Conservation (phyloP, 2,113 vertebrate species). For the Blennius ocellaris region DNA sequence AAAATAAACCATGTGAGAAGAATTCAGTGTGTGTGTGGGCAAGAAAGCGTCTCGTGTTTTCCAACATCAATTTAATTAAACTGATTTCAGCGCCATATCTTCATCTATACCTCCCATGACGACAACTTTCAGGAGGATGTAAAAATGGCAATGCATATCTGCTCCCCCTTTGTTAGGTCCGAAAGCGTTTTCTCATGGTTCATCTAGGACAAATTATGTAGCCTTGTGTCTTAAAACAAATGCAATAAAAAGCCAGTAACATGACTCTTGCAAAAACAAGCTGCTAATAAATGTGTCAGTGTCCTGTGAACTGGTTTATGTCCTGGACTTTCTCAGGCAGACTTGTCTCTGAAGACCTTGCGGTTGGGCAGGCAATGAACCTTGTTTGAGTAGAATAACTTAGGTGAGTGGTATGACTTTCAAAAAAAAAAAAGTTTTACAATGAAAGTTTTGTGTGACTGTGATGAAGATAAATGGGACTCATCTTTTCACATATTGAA, state of each 20-base stretch:
- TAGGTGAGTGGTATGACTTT: too few relatives aligned
- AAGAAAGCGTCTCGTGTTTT: neutral
- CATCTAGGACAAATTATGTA: conserved; percentile 24
- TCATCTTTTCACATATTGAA: too few relatives aligned
- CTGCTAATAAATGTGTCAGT: conserved; percentile 53
- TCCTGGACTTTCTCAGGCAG: conserved; percentile 28
- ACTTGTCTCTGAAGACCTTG: conserved; percentile 17
- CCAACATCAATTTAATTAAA: conserved; percentile 10
- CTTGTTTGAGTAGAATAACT: too few relatives aligned
- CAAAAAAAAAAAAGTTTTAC: too few relatives aligned
- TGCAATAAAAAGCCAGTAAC: conserved; percentile 49
- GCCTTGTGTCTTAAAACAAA: conserved; percentile 49
- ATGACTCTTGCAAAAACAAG: conserved; percentile 50
- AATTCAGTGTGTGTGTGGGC: conserved; percentile 14
- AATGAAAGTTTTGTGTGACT: too few relatives aligned
- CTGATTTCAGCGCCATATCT: conserved; percentile 20
- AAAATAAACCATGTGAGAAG: conserved; percentile 6
- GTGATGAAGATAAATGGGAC: too few relatives aligned
- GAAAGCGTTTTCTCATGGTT: conserved; percentile 40
- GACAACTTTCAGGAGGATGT: conserved; percentile 6
- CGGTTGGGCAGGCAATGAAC: neutral
- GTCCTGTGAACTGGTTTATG: conserved; percentile 41
- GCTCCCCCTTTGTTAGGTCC: conserved; percentile 44
- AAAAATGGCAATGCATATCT: conserved; percentile 16
- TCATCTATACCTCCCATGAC: conserved; percentile 9